These are phyloP conservation scores for Alligator sinensis DNA, from an alignment of 2,113 vertebrate species.

Conservation along the genomic window DNA sequence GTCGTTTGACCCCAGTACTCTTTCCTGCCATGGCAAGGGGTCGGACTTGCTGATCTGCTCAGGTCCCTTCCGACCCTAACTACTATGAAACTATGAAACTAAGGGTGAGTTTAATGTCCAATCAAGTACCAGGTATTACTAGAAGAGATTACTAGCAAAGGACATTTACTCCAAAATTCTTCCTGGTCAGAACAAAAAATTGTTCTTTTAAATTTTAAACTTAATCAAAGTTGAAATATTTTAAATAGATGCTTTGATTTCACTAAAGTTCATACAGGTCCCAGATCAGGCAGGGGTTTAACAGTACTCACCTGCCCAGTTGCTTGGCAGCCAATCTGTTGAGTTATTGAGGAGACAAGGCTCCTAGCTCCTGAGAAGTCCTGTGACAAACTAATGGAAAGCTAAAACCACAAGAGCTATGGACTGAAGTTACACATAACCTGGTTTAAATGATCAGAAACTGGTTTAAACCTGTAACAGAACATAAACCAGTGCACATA, in stretches of 20 bases:
- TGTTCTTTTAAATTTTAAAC: not conserved
- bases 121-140: no score
- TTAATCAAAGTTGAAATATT: not conserved
- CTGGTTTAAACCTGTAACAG: no score
- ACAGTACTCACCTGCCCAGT: accelerated
- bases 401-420: not conserved
- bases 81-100: no score
- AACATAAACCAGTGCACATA: no score
- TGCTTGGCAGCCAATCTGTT: not conserved
- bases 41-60: no score
- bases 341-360: not conserved
- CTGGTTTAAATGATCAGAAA: no score
- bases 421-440: no score
- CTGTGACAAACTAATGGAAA: not conserved
- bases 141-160: not conserved
- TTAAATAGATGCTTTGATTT: not conserved
- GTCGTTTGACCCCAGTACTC: no score
- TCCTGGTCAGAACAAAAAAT: not conserved
- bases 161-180: not conserved
- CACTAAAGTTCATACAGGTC: no score
- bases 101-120: no score
- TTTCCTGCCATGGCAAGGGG: no score
- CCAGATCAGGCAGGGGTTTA: not conserved
- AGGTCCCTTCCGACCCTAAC: no score
- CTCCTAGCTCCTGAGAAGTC: not conserved